These are phyloP conservation scores for Lepilemur ruficaudatus DNA, from an alignment of 2,797 vertebrate genomes.

Conservation along the genomic window DNA sequence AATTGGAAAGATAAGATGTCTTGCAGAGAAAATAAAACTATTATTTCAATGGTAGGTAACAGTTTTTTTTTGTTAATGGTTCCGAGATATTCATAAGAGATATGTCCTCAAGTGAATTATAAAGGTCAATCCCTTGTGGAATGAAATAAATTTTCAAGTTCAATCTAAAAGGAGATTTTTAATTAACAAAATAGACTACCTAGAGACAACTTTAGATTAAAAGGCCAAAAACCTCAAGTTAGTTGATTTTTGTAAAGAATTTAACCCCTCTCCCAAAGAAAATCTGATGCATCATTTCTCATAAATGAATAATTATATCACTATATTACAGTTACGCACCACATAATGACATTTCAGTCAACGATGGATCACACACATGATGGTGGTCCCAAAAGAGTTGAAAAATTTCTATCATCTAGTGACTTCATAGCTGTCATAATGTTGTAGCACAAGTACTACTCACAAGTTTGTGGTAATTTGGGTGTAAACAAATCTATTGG, in stretches of 20 bases:
- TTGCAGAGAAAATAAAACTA: conserved; percentile 18
- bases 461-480: neutral
- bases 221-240: conserved; percentile 42
- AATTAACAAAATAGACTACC: conserved; percentile 66
- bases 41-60: conserved; percentile 35
- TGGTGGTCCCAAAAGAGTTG: neutral
- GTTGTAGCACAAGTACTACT: neutral
- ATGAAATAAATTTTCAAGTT: conserved; percentile 66
- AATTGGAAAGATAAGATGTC: conserved; percentile 20
- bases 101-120: conserved; percentile 48
- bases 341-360: neutral
- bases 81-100: conserved; percentile 50
- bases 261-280: neutral
- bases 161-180: conserved; percentile 67
- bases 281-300: neutral
- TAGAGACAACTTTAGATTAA: conserved; percentile 59
- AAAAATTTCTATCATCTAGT: neutral
- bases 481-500: neutral
- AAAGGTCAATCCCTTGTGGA: conserved; percentile 56
- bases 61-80: conserved; percentile 62
- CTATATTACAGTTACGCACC: neutral
- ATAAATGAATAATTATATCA: conserved; percentile 14
- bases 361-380: neutral
- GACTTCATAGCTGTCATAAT: neutral
- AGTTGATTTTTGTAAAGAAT: conserved; percentile 33